Evolutionary conservation across 2,888 invertebrate species (phyloP), one percentile per base, ranked within the genome.

Genomic region (Petrolisthes cinctipes): DNA sequence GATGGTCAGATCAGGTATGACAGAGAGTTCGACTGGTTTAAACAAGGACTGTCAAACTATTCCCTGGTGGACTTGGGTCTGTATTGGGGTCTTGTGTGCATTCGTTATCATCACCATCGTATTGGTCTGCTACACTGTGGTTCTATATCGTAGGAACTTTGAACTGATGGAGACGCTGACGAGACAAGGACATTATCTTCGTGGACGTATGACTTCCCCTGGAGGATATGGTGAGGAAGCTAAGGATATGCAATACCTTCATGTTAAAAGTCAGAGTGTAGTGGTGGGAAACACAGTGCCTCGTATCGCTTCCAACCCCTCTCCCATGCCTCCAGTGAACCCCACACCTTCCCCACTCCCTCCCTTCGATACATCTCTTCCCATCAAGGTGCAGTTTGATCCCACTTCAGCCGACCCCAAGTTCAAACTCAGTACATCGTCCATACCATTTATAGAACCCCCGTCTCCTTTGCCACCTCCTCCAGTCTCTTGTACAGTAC

Each of bases 181-280:
- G n/a, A 71, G 71, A 71, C 71, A 71, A n/a, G 71, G 71, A 71
- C 71, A 71, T 1, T 20, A 71, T 4, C 71, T 71, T 6, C 71
- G 71, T 20, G 71, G 71, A 6, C 11, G 71, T 1, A 71, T 71
- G 71, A 6, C 14, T 6, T n/a, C 71, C 20, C 14, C 14, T 1
- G 71, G 71, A 11, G 71, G 71, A 6, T 71, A 71, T 20, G 71
- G 71, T n/a, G 71, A 17, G 71, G 71, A 71, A n/a, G 20, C 71
- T 20, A 14, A n/a, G 71, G 71, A 71, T n/a, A 71, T 71, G 71
- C 71, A 71, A 4, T 71, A 71, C 71, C 20, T n/a, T 20, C 6
- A 14, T 6, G 20, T 71, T 6, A 71, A 71, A 1, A 71, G 20
- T 4, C 71, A 71, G 71, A 71, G 20, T 20, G 2, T 71, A n/a